phyloP scores from a whole-genome alignment of 2,113 vertebrate genomes.

The Podocnemis expansa region DNA sequence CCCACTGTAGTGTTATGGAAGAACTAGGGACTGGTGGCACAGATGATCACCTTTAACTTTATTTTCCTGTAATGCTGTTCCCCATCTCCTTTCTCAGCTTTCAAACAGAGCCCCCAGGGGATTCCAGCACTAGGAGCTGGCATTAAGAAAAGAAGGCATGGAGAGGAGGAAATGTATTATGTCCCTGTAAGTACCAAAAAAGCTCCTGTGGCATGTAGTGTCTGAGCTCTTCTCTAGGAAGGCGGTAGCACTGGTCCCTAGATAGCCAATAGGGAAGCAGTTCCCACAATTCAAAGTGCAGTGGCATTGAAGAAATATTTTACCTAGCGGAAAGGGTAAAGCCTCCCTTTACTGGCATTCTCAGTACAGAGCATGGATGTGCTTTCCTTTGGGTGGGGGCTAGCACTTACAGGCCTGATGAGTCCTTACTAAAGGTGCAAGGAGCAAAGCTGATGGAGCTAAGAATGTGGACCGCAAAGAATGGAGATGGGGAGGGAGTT shows the following conservation, averaged over 20 bases:
- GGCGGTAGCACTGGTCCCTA: accelerated
- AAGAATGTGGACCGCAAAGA: neutral
- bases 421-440: neutral
- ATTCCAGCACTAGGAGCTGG: constrained; percentile 84
- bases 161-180: constrained; percentile 94
- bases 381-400: neutral
- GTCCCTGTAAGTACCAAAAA: constrained; percentile 87
- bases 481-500: neutral
- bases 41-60: too few species aligned
- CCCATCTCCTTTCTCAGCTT: constrained; percentile 75
- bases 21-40: neutral
- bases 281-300: accelerated
- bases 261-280: accelerated
- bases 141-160: constrained; percentile 91
- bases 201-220: neutral
- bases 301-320: neutral
- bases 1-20: neutral
- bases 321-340: neutral
- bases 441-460: neutral
- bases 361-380: neutral
- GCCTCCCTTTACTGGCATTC: neutral
- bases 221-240: neutral
- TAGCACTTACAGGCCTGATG: neutral
- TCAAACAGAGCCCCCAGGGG: constrained; percentile 91
- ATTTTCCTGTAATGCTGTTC: accelerated